Evolutionary conservation across 92 coral and sea anemone genomes (phyloP).

Genomic region (Muricea muricata): DNA sequence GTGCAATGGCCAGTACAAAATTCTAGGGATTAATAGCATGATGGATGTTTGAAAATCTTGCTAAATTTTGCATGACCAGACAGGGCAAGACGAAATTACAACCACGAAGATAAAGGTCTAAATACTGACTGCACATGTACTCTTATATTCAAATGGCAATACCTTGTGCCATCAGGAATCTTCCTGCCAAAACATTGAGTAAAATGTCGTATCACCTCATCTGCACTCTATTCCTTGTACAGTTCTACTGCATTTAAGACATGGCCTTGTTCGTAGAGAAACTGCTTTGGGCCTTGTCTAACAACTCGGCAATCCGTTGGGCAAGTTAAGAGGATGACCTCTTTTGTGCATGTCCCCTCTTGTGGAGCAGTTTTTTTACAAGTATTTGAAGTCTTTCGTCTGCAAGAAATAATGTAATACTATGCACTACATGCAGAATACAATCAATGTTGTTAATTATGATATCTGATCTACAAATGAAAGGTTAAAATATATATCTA

Average conservation of each 20-base stretch:
- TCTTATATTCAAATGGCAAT: too few relatives aligned
- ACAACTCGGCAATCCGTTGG: neutral
- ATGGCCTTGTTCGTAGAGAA: neutral
- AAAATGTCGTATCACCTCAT: neutral
- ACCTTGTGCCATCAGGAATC: neutral
- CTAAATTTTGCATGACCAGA: too few relatives aligned
- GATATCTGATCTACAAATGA: too few relatives aligned
- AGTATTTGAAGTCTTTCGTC: constrained; percentile 3
- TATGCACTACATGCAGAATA: too few relatives aligned
- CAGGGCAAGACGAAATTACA: too few relatives aligned
- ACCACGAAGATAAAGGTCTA: too few relatives aligned
- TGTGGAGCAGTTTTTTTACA: neutral
- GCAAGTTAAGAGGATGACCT: constrained; percentile 34
- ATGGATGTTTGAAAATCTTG: too few relatives aligned
- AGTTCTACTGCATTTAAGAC: neutral
- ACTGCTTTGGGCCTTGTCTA: neutral
- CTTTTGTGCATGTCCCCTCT: constrained; percentile 32
- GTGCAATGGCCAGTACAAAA: too few relatives aligned
- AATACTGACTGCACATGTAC: too few relatives aligned
- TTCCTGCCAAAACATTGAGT: neutral
- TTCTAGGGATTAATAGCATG: too few relatives aligned
- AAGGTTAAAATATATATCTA: neutral
- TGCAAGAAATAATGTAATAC: neutral
- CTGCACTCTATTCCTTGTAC: neutral
- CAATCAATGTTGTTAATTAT: too few relatives aligned